Evolutionary conservation across 2,113 vertebrate genomes (phyloP).

Genomic region (Callaeas wilsoni): DNA sequence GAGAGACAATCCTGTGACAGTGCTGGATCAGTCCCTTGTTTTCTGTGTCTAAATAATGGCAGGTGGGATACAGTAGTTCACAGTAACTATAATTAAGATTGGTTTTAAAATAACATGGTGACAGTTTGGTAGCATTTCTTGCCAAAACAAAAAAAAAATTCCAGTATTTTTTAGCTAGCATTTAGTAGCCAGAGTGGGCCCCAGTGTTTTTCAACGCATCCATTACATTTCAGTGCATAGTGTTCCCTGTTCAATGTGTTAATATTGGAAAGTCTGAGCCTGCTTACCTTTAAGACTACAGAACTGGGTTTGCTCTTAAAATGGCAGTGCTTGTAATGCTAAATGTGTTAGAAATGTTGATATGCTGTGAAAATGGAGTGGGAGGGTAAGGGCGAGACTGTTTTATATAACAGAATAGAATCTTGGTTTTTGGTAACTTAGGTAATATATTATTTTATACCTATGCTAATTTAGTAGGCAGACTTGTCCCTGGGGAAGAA

Average conservation of each 20-base stretch:
- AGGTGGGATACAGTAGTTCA: background rate
- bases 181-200: background rate
- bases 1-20: background rate
- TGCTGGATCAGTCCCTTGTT: background rate
- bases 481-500: background rate
- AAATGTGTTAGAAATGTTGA: background rate
- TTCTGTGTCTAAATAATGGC: background rate
- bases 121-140: background rate
- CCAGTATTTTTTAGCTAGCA: background rate
- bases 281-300: background rate
- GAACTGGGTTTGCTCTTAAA: slow-evolving; percentile 1
- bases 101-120: background rate
- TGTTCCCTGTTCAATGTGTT: background rate
- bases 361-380: background rate
- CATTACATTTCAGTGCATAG: background rate
- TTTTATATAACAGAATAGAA: background rate
- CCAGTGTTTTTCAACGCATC: background rate
- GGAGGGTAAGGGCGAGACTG: background rate
- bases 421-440: background rate
- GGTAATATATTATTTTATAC: background rate
- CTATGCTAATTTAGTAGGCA: background rate
- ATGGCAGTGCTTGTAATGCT: background rate
- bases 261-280: background rate
- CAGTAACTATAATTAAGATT: background rate
- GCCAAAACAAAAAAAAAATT: background rate